Conservation (phyloP, 2,888 invertebrate species). For the Calameuta pallipes region DNA sequence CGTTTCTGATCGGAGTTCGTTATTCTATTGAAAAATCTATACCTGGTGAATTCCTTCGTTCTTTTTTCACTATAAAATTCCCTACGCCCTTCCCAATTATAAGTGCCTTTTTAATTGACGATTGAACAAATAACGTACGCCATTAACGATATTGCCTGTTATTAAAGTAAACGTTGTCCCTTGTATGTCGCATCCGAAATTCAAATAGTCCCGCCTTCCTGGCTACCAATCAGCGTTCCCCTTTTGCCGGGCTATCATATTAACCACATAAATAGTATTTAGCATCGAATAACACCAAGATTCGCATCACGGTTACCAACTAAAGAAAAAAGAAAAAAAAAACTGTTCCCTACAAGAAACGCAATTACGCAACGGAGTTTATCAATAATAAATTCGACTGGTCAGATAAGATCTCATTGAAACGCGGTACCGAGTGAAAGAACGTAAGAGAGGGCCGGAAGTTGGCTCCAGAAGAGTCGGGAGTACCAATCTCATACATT, state of each 20-base stretch:
- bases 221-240: not conserved
- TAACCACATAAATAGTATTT: not conserved
- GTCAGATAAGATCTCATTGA: not conserved
- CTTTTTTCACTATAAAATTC: not conserved
- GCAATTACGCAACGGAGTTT: not conserved
- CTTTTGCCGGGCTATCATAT: not conserved
- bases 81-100: not conserved
- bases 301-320: not conserved
- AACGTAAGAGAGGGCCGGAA: not conserved
- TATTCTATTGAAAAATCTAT: not conserved
- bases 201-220: conserved; percentile 9
- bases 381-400: not conserved
- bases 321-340: too few species aligned
- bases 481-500: not conserved
- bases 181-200: conserved; percentile 10
- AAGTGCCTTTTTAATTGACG: not conserved
- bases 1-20: not conserved
- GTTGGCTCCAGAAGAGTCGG: not conserved
- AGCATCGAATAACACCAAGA: not conserved
- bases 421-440: not conserved
- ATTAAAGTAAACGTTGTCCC: conserved; percentile 25
- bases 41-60: not conserved
- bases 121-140: conserved; percentile 22
- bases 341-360: not conserved
- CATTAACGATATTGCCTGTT: conserved; percentile 38